A percentile compares a stretch with the other conserved stretches of the same genome.
phyloP scores from a whole-genome alignment of 1,140 invertebrate genomes.

The Nasonia longicornis region DNA sequence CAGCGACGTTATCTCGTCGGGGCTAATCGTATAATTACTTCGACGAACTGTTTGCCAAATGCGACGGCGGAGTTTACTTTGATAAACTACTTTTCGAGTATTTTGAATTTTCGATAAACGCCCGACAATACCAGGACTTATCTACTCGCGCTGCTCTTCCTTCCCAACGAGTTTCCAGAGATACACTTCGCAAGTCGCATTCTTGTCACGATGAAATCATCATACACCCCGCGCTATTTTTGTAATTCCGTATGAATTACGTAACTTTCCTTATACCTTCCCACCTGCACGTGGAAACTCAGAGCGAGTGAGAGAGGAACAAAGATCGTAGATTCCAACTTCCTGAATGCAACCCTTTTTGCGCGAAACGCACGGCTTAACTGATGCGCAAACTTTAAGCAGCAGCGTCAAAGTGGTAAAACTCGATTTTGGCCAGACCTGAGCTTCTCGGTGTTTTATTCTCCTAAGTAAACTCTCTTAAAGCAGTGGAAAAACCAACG shows the following conservation, averaged over 20 bases:
- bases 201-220: background rate
- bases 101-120: background rate
- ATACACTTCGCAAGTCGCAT: too few species aligned
- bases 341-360: background rate
- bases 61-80: background rate
- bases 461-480: background rate
- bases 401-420: background rate
- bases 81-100: background rate
- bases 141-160: background rate
- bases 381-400: background rate
- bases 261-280: background rate
- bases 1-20: conserved; percentile 25
- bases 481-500: background rate
- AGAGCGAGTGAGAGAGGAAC: background rate
- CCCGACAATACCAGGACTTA: background rate
- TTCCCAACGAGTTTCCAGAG: too few species aligned
- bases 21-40: conserved; percentile 49
- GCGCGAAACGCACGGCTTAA: background rate
- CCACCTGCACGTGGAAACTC: background rate
- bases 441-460: background rate
- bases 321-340: background rate
- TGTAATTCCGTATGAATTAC: background rate
- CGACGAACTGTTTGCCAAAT: conserved; percentile 48
- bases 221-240: background rate
- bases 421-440: background rate